Conservation (phyloP, 2,888 invertebrate species). For the Tuta absoluta region DNA sequence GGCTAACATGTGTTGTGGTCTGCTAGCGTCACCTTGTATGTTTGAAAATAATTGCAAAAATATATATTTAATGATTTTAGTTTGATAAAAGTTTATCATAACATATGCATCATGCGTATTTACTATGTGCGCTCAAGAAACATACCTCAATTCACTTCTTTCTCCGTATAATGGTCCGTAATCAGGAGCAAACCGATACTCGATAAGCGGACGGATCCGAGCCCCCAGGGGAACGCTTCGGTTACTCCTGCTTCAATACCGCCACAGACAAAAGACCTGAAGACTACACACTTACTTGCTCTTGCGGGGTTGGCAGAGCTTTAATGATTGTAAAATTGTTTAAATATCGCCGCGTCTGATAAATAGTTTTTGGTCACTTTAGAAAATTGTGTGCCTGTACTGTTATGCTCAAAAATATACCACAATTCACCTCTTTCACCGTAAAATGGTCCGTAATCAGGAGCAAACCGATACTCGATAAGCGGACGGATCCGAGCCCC, state of each 20-base stretch:
- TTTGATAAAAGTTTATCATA: too few species aligned
- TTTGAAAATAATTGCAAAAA: too few species aligned
- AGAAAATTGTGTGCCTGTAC: too few species aligned
- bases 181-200: slow-evolving; percentile 28
- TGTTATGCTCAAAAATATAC: neutral
- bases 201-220: slow-evolving; percentile 29
- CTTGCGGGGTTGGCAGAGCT: too few species aligned
- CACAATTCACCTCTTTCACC: neutral
- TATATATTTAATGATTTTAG: too few species aligned
- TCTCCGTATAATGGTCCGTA: slow-evolving; percentile 2
- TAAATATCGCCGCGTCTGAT: too few species aligned
- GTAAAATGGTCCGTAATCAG: slow-evolving; percentile 11
- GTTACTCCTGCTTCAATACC: neutral
- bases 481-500: slow-evolving; percentile 29
- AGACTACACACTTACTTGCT: too few species aligned
- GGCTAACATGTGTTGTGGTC: slow-evolving; percentile 2
- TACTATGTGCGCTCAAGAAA: neutral
- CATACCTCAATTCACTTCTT: neutral
- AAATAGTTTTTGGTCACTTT: too few species aligned
- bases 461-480: slow-evolving; percentile 30
- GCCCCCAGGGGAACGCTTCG: slow-evolving; percentile 24
- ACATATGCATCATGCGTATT: neutral
- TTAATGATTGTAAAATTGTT: too few species aligned
- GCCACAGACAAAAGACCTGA: neutral
- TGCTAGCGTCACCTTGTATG: slow-evolving; percentile 8